Evolutionary conservation across 1,140 invertebrate genomes (phyloP).

Genomic region (Cyrtorhinus lividipennis): DNA sequence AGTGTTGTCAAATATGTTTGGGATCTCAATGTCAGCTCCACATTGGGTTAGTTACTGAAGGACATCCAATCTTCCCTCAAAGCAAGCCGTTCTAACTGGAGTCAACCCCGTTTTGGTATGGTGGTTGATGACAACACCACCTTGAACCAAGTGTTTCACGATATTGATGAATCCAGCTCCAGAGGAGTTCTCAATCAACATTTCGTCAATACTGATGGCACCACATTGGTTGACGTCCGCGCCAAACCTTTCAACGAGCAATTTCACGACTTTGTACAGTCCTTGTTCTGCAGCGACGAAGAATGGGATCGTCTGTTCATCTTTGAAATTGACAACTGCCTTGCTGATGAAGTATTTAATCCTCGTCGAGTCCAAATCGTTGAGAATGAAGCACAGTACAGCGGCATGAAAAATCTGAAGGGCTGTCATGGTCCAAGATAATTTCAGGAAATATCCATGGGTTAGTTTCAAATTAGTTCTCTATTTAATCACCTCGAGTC

Average conservation of each 20-base stretch:
- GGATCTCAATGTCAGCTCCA: conserved; percentile 66
- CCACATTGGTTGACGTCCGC: conserved; percentile 69
- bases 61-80: conserved; percentile 71
- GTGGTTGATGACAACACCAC: conserved; percentile 79
- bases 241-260: conserved; percentile 65
- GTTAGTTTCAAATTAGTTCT: too few relatives aligned
- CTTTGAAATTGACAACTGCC: conserved; percentile 61
- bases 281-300: conserved; percentile 78
- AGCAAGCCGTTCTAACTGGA: conserved; percentile 71
- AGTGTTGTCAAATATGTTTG: conserved; percentile 83
- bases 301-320: conserved; percentile 67
- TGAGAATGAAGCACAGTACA: too few relatives aligned
- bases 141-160: conserved; percentile 69
- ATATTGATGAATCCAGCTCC: conserved; percentile 69
- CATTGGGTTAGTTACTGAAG: conserved; percentile 71
- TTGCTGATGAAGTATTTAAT: too few relatives aligned
- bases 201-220: conserved; percentile 79
- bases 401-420: too few relatives aligned
- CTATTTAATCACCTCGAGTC: too few relatives aligned
- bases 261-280: conserved; percentile 66
- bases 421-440: too few relatives aligned
- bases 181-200: too few relatives aligned
- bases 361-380: too few relatives aligned
- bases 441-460: too few relatives aligned
- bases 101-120: conserved; percentile 71